phyloP scores from a whole-genome alignment of 2,888 invertebrate genomes.

The Bhutanitis thaidina region DNA sequence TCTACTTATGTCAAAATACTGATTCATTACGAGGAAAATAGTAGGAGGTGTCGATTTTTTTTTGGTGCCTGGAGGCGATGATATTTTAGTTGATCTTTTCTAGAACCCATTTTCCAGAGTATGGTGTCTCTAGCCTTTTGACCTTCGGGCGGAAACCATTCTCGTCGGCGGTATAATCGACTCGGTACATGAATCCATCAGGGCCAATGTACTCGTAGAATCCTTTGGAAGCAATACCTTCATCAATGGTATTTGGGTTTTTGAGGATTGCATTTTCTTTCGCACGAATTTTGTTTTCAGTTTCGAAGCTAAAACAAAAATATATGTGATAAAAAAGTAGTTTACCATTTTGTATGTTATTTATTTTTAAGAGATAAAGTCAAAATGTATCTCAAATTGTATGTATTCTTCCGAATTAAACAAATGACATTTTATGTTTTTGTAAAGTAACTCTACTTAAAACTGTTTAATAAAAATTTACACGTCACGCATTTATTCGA shows the following conservation, averaged over 20 bases:
- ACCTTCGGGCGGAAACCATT: slow-evolving; percentile 73
- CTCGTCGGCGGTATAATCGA: slow-evolving; percentile 76
- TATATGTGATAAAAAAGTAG: too few species aligned
- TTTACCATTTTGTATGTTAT: too few species aligned
- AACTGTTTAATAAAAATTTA: too few species aligned
- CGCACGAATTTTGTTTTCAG: slow-evolving; percentile 76
- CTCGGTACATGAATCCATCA: slow-evolving; percentile 74
- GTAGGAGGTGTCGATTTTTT: slow-evolving; percentile 31
- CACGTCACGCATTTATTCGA: slow-evolving; percentile 15
- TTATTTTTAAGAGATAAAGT: too few species aligned
- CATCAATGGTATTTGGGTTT: slow-evolving; percentile 69
- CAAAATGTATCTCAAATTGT: too few species aligned
- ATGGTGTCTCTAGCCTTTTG: slow-evolving; percentile 68
- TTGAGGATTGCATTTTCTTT: slow-evolving; percentile 73
- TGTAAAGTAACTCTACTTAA: too few species aligned
- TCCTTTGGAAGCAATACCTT: slow-evolving; percentile 71
- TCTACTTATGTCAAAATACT: slow-evolving; percentile 64
- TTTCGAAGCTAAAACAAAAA: slow-evolving; percentile 62
- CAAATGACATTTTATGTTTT: too few species aligned
- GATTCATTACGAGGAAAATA: slow-evolving; percentile 47
- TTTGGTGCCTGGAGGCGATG: slow-evolving; percentile 26
- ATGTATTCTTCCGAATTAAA: too few species aligned
- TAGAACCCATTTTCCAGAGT: slow-evolving; percentile 72
- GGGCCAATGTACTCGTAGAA: slow-evolving; percentile 78
- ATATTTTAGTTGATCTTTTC: slow-evolving; percentile 61